Evolutionary conservation across 2,888 invertebrate genomes (phyloP), one percentile per base, ranked within the genome.

Genomic region (Emmelina monodactyla): DNA sequence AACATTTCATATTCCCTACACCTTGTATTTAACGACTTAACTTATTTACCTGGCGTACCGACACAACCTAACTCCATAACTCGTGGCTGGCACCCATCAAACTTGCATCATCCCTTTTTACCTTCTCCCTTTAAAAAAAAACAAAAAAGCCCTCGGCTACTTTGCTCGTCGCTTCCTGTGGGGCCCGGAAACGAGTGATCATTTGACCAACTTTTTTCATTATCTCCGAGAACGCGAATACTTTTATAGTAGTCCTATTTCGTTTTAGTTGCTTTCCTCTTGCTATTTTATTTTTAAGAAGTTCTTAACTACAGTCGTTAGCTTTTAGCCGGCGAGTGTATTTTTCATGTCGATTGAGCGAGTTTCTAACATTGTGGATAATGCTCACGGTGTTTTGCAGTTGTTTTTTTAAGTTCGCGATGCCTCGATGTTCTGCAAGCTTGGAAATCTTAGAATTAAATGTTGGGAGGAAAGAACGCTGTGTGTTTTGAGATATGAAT

Each of bases 201-300:
- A 70, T 71, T 70, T 66, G 58, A 62, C 57, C 58, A 73, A 73
- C 68, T 73, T 72, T 72, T 72, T 73, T 73, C 70, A 73, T 73
- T 73, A 72, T 70, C 71, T 65, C 57, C 41, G 41, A 41, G 47
- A 60, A 65, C 62, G 65, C 50, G 62, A 62, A 67, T 62, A 66
- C 69, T 64, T 66, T 64, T 62, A 64, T 60, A 62, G 58, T 58
- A 59, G 56, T 63, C 58, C 65, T 63, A 61, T 66, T 68, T 63
- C 58, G 59, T 62, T 67, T 62, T 63, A 63, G 63, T 63, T 66
- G 59, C 62, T 58, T 63, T 57, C 58, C 55, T 54, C 56, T 49
- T 39, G 38, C 37, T 34, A 42, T 47, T 40, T 43, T 49, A 52
- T 52, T 53, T 50, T 57, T 49, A 44, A 25, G 25, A 40, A 43